Evolutionary conservation across 1,140 invertebrate species (phyloP).

Genomic region (Agraylea sexmaculata): DNA sequence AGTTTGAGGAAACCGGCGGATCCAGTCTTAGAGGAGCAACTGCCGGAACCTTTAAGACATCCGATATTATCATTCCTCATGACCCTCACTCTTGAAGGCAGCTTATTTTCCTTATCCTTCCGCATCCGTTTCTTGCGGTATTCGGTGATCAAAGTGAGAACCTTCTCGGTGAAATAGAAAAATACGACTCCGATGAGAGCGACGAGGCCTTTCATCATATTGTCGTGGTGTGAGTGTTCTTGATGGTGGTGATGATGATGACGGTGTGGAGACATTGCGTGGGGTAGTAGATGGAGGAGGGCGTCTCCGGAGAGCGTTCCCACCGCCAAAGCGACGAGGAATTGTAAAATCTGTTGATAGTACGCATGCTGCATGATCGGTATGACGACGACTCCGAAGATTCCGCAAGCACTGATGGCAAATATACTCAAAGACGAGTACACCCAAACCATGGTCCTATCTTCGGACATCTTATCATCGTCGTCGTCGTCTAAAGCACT

Average conservation of each 20-base stretch:
- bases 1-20: slow-evolving; percentile 15
- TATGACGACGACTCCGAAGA: slow-evolving; percentile 74
- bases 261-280: slow-evolving; percentile 53
- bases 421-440: slow-evolving; percentile 70
- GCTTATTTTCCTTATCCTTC: slow-evolving; percentile 43
- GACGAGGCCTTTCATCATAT: slow-evolving; percentile 73
- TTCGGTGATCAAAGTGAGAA: slow-evolving; percentile 65
- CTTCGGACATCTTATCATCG: slow-evolving; percentile 24
- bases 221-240: slow-evolving; percentile 42
- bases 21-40: slow-evolving; percentile 27
- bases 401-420: slow-evolving; percentile 71
- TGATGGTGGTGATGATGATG: slow-evolving; percentile 34
- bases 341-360: slow-evolving; percentile 83
- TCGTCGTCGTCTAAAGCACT: slow-evolving; percentile 2
- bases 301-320: slow-evolving; percentile 87
- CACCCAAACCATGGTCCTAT: slow-evolving; percentile 57
- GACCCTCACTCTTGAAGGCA: slow-evolving; percentile 50
- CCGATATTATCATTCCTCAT: slow-evolving; percentile 46
- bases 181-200: slow-evolving; percentile 72
- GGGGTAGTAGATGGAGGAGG: slow-evolving; percentile 82
- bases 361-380: slow-evolving; percentile 81
- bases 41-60: slow-evolving; percentile 39
- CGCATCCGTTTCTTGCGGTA: slow-evolving; percentile 57
- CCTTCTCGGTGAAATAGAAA: slow-evolving; percentile 79
- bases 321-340: slow-evolving; percentile 82